Conservation (phyloP, 2,113 vertebrate species). For the Apaloderma vittatum region DNA sequence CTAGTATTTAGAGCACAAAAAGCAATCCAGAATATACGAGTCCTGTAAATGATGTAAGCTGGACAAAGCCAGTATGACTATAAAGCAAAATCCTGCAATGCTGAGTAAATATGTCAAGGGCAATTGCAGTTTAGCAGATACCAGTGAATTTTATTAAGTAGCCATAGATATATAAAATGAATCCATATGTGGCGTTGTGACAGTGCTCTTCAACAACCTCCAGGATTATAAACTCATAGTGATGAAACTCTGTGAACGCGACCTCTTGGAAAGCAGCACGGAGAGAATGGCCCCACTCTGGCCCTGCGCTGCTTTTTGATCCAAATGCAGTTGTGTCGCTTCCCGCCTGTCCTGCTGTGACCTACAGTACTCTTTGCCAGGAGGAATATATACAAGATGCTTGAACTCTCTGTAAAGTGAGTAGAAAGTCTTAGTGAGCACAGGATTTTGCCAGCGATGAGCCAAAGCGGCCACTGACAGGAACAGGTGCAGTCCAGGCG, state of each 20-base stretch:
- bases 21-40: background rate
- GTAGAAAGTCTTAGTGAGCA: background rate
- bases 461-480: background rate
- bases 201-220: background rate
- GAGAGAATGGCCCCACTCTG: background rate
- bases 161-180: background rate
- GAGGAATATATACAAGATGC: fast-evolving
- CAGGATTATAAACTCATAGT: background rate
- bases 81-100: background rate
- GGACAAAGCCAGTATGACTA: background rate
- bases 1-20: background rate
- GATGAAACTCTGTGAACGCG: background rate
- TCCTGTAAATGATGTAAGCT: background rate
- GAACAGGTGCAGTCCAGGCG: background rate
- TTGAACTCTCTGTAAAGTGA: background rate
- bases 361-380: background rate
- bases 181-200: background rate
- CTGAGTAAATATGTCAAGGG: background rate
- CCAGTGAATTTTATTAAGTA: background rate
- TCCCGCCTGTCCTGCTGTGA: fast-evolving
- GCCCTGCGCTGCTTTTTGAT: background rate
- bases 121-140: background rate
- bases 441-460: background rate
- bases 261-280: background rate
- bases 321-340: background rate